Evolutionary conservation across 2,888 invertebrate species (phyloP).

Genomic region (Punctoribates punctum): DNA sequence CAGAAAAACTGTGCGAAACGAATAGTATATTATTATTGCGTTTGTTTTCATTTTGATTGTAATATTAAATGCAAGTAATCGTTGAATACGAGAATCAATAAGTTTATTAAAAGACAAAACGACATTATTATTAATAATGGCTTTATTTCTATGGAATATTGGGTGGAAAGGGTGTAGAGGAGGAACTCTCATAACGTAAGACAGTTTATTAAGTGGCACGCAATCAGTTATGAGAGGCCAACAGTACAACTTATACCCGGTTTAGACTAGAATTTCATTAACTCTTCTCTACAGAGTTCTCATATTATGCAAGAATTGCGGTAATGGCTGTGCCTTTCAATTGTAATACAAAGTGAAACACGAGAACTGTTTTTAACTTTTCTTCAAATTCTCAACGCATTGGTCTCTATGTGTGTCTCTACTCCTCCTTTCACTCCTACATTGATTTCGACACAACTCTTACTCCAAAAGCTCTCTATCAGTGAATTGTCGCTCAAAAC

Average conservation of each 20-base stretch:
- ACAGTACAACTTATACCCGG: no score
- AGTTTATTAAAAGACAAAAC: conserved; percentile 9
- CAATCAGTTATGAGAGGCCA: conserved; percentile 1
- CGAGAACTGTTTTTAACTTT: conserved; percentile 32
- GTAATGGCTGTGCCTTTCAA: conserved; percentile 22
- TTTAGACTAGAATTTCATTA: conserved; percentile 12
- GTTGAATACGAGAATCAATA: conserved; percentile 3
- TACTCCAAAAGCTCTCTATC: neutral
- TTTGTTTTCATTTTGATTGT: conserved; percentile 9
- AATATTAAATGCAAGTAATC: neutral
- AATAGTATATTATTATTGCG: conserved; percentile 1
- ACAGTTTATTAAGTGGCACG: conserved; percentile 21
- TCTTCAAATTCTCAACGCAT: conserved; percentile 7
- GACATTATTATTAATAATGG: neutral
- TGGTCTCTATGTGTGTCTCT: neutral
- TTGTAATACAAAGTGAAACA: conserved; percentile 30
- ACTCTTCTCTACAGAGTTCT: neutral
- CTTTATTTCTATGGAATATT: neutral
- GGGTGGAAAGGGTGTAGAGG: neutral
- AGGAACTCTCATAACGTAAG: neutral
- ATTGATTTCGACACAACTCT: neutral
- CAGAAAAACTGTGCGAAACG: neutral
- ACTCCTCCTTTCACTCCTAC: conserved; percentile 8
- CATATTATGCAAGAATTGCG: neutral
- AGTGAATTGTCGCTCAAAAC: neutral